A percentile compares a stretch with the other conserved stretches of the same genome.
Evolutionary conservation across 2,797 vertebrate genomes (phyloP).

Genomic region (Etheostoma perlongum): DNA sequence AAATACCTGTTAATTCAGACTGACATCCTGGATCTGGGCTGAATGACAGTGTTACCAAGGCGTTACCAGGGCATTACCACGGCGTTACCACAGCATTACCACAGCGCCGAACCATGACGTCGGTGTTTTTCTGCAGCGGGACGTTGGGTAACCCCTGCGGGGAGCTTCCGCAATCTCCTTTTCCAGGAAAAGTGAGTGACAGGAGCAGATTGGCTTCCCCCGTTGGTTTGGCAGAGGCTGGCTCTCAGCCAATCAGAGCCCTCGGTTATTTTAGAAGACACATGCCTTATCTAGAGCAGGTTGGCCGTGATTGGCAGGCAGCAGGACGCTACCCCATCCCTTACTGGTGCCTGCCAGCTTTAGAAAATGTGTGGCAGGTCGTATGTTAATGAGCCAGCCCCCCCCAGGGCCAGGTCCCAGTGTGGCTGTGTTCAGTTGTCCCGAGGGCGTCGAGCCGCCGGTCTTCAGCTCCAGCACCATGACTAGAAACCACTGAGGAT

Average conservation of each 20-base stretch:
- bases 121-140: slow-evolving; percentile 45
- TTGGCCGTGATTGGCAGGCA: slow-evolving; percentile 86
- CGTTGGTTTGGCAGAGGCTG: slow-evolving; percentile 79
- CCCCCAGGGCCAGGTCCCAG: slow-evolving; percentile 76
- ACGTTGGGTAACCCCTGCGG: slow-evolving; percentile 59
- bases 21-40: background rate
- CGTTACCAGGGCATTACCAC: background rate
- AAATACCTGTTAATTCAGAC: slow-evolving; percentile 61
- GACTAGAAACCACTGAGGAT: slow-evolving; percentile 82
- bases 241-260: slow-evolving; percentile 87
- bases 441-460: slow-evolving; percentile 82
- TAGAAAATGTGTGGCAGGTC: slow-evolving; percentile 84
- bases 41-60: background rate
- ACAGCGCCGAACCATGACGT: slow-evolving; percentile 50
- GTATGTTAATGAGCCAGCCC: slow-evolving; percentile 86
- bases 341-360: slow-evolving; percentile 83
- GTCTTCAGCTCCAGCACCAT: slow-evolving; percentile 83
- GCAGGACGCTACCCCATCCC: slow-evolving; percentile 77
- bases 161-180: slow-evolving; percentile 73
- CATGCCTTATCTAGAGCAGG: slow-evolving; percentile 91
- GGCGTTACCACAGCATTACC: background rate
- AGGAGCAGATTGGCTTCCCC: slow-evolving; percentile 73
- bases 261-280: slow-evolving; percentile 93
- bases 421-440: slow-evolving; percentile 77
- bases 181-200: slow-evolving; percentile 90